Evolutionary conservation across 2,113 vertebrate species (phyloP).

Genomic region (Cheirogaleus medius): DNA sequence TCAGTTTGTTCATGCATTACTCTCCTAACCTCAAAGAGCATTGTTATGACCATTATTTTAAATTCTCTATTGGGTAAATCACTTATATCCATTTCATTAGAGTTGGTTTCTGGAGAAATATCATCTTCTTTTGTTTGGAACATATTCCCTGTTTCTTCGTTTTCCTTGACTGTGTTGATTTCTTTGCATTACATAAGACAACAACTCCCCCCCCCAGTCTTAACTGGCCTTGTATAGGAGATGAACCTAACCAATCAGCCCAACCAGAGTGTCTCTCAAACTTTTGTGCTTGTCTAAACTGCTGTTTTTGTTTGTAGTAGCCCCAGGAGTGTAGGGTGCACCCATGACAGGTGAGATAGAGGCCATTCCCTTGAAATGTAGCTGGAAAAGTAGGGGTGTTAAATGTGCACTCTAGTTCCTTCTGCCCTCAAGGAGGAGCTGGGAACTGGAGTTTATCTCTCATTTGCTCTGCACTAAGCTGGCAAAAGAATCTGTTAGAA

Average conservation of each 20-base stretch:
- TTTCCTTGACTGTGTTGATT: not conserved
- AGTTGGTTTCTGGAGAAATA: not conserved
- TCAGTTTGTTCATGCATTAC: not conserved
- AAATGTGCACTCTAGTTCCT: not conserved
- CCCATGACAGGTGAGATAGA: not conserved
- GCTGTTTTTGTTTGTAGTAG: not conserved
- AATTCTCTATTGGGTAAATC: not conserved
- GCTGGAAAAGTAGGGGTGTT: not conserved
- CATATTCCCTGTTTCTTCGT: not conserved
- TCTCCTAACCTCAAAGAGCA: not conserved
- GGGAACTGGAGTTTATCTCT: not conserved
- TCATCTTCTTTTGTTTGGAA: not conserved
- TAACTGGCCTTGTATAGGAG: not conserved
- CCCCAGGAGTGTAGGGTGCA: not conserved
- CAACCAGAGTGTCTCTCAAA: not conserved
- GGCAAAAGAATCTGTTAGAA: not conserved
- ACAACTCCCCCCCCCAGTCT: not conserved
- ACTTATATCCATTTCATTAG: not conserved
- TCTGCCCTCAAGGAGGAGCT: not conserved
- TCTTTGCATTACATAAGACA: not conserved
- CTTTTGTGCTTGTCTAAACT: not conserved
- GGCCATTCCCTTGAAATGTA: not conserved
- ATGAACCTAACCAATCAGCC: not conserved
- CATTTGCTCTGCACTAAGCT: not conserved
- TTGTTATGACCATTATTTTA: not conserved